These are phyloP conservation scores for Oasisia sp. DNA, from an alignment of 2,888 invertebrate species.

Conservation along the genomic window DNA sequence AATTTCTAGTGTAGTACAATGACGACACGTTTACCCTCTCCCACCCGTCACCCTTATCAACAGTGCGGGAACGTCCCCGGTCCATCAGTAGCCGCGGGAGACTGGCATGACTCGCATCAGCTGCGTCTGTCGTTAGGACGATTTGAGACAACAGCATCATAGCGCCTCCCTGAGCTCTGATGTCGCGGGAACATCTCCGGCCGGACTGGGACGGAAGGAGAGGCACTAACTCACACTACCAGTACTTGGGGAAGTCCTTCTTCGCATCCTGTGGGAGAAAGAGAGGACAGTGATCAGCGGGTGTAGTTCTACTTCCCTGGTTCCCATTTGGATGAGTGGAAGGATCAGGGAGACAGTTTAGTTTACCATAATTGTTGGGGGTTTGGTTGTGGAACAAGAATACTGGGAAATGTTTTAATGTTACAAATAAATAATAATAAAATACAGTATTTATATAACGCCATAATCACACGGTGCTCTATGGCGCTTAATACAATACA, in stretches of 20 bases:
- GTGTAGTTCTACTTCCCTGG: background rate
- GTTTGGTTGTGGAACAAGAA: background rate
- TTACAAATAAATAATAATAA: too few relatives aligned
- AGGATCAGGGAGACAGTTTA: background rate
- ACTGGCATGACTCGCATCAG: conserved; percentile 17
- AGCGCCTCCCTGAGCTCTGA: background rate
- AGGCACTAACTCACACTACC: background rate
- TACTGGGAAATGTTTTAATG: background rate
- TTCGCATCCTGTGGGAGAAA: background rate
- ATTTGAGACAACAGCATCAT: conserved; percentile 13
- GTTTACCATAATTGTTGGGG: background rate
- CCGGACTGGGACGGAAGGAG: background rate
- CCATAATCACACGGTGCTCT: too few relatives aligned
- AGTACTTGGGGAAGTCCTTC: background rate
- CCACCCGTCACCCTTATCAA: background rate
- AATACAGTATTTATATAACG: too few relatives aligned
- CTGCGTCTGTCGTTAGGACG: background rate
- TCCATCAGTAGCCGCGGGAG: background rate
- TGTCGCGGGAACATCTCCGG: background rate
- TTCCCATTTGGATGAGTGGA: background rate
- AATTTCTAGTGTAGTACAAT: background rate
- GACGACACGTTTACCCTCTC: background rate
- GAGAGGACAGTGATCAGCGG: background rate
- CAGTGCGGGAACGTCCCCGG: background rate
- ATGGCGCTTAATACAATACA: too few relatives aligned